A percentile compares a stretch with the other conserved stretches of the same genome.
Evolutionary conservation across 2,113 vertebrate genomes (phyloP).

Genomic region (Romanogobio albipinnatus): DNA sequence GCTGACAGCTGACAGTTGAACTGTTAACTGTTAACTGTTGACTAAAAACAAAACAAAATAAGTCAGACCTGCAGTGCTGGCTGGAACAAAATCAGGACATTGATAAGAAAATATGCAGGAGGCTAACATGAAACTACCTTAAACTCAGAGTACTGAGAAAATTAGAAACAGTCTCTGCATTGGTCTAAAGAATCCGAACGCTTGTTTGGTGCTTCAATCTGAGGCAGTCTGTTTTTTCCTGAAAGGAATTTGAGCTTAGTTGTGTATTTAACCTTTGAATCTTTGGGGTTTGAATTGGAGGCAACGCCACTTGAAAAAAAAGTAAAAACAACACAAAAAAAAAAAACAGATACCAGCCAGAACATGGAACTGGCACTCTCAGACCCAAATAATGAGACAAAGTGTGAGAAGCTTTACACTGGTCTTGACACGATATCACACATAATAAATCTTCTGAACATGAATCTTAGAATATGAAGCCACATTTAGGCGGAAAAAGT

Average conservation of each 20-base stretch:
- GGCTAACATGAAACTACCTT: background rate
- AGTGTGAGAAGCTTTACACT: constrained; percentile 19
- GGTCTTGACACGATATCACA: constrained; percentile 31
- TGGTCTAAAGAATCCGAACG: background rate
- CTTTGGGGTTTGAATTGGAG: constrained; percentile 6
- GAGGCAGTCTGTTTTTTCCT: background rate
- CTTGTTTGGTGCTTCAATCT: background rate
- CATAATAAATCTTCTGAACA: constrained; percentile 3
- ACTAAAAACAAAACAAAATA: background rate
- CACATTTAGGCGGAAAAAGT: background rate
- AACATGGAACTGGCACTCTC: background rate
- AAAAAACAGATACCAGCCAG: background rate
- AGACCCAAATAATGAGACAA: constrained; percentile 16
- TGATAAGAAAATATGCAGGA: background rate
- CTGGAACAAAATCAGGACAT: background rate
- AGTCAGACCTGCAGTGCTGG: background rate
- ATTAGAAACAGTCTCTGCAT: background rate
- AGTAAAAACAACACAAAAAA: no score
- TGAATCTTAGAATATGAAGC: background rate
- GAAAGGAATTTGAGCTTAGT: constrained; percentile 25
- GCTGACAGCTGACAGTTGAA: background rate
- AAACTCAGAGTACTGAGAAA: background rate
- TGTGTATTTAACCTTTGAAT: constrained; percentile 38
- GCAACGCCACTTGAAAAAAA: background rate
- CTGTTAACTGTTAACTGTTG: no score